These are phyloP conservation scores for Perdita meconis DNA, from an alignment of 2,888 invertebrate species.

Conservation along the genomic window DNA sequence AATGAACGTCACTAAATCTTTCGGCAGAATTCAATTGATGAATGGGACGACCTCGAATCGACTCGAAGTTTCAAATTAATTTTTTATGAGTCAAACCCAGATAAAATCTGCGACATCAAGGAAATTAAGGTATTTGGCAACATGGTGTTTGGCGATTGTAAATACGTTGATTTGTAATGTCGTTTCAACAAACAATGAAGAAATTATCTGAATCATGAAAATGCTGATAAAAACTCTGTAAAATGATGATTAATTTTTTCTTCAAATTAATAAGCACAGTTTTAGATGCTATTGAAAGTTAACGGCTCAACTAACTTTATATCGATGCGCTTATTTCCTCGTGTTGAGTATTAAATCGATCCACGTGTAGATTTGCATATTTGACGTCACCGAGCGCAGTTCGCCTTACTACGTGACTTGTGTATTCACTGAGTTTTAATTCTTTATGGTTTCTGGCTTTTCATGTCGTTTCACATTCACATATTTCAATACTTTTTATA, in stretches of 20 bases:
- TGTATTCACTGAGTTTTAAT: constrained; percentile 1
- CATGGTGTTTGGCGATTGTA: background rate
- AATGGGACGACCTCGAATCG: background rate
- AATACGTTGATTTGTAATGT: background rate
- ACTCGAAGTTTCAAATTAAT: background rate
- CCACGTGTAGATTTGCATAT: constrained; percentile 31
- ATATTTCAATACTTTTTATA: background rate
- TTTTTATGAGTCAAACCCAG: background rate
- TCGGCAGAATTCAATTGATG: background rate
- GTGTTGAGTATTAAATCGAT: constrained; percentile 18
- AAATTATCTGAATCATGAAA: background rate
- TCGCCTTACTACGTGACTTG: constrained; percentile 34
- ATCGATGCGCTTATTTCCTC: background rate
- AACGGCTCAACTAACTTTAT: constrained; percentile 1
- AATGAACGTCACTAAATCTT: background rate
- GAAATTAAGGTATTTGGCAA: background rate
- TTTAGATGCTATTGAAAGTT: background rate
- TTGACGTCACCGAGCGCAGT: constrained; percentile 48
- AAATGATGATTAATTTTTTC: too few species aligned
- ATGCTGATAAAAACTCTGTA: too few species aligned
- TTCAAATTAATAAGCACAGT: background rate
- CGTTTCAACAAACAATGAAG: background rate
- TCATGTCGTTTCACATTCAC: too few species aligned
- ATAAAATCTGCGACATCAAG: background rate
- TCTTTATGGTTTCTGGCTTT: background rate